These are phyloP conservation scores for Petaurus breviceps DNA, from an alignment of 2,113 vertebrate species.

Conservation along the genomic window DNA sequence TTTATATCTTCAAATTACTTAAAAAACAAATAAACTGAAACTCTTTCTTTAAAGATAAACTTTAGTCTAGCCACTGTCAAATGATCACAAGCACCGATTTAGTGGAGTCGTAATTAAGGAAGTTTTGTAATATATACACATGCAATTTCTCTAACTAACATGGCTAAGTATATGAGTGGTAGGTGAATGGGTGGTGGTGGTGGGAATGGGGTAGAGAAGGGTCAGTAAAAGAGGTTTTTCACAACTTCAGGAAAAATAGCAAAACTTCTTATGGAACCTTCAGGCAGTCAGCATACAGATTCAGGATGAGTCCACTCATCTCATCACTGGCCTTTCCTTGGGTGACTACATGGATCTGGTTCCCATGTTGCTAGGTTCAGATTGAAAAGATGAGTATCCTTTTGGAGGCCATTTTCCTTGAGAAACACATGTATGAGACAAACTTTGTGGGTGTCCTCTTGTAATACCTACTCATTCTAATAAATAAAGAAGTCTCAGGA, in stretches of 20 bases:
- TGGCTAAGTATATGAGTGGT: background rate
- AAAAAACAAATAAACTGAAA: conserved; percentile 21
- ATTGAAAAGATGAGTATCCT: background rate
- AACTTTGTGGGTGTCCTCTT: background rate
- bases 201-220: background rate
- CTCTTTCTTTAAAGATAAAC: conserved; percentile 51
- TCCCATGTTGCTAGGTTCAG: background rate
- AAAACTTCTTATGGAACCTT: background rate
- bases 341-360: background rate
- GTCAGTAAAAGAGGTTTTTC: background rate
- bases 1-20: conserved; percentile 21
- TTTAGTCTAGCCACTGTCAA: conserved; percentile 4
- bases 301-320: background rate
- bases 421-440: background rate
- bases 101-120: background rate
- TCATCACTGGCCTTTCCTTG: background rate
- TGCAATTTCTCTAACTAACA: background rate
- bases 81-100: conserved; percentile 50
- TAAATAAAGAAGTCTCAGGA: background rate
- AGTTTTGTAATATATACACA: background rate
- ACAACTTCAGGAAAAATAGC: background rate
- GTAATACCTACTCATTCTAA: background rate
- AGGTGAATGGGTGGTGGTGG: background rate
- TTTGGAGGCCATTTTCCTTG: background rate
- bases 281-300: background rate